Evolutionary conservation across 2,113 vertebrate genomes (phyloP).

Genomic region (Ceuthmochares aereus): DNA sequence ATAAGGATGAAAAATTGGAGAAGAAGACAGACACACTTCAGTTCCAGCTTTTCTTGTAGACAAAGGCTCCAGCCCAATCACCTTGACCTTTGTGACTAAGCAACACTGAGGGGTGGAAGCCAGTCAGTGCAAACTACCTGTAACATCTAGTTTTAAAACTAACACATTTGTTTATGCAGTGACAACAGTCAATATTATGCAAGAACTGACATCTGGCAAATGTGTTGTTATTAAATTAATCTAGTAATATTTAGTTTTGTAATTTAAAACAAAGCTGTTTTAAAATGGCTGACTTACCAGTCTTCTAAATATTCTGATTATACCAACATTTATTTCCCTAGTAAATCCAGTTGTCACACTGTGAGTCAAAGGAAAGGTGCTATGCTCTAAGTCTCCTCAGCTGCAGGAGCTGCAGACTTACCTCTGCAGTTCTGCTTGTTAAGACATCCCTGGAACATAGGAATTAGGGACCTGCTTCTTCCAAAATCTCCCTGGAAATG

Average conservation of each 20-base stretch:
- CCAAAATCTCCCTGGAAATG: too few relatives aligned
- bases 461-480: too few relatives aligned
- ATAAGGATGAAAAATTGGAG: too few relatives aligned
- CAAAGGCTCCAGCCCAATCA: rapidly evolving
- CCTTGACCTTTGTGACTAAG: neutral
- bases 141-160: too few relatives aligned
- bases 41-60: neutral
- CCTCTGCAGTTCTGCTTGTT: too few relatives aligned
- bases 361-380: too few relatives aligned
- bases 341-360: too few relatives aligned
- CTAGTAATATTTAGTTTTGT: neutral
- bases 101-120: neutral
- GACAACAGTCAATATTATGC: neutral
- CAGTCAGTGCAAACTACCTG: neutral
- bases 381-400: too few relatives aligned
- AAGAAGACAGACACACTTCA: too few relatives aligned
- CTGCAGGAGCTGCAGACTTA: too few relatives aligned
- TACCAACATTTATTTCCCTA: neutral
- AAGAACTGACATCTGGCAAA: neutral
- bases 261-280: neutral
- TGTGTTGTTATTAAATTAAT: neutral
- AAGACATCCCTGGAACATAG: too few relatives aligned
- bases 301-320: neutral
- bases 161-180: neutral
- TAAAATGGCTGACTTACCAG: neutral